Evolutionary conservation across 2,797 vertebrate species (phyloP).

Genomic region (Trachurus trachurus): DNA sequence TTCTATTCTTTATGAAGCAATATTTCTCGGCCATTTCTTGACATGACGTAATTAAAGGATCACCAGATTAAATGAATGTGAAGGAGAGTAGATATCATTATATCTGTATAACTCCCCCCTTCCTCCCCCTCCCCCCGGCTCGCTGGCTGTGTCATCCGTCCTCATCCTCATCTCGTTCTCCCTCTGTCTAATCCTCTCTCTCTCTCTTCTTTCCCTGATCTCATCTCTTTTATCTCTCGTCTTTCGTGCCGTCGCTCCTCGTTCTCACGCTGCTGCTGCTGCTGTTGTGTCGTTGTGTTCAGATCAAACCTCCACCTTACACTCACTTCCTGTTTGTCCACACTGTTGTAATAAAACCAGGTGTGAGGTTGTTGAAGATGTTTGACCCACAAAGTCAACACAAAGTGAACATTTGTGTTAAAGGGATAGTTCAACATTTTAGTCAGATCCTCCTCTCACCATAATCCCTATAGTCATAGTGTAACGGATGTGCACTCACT

Average conservation of each 20-base stretch:
- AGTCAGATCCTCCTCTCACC: too few relatives aligned
- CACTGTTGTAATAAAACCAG: too few relatives aligned
- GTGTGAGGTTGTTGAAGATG: too few relatives aligned
- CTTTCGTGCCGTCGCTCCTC: constrained; percentile 33
- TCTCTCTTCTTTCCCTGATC: constrained; percentile 52
- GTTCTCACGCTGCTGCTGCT: constrained; percentile 54
- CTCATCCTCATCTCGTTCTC: constrained; percentile 53
- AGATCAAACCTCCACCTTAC: not conserved
- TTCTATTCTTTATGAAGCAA: too few relatives aligned
- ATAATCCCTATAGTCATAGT: too few relatives aligned
- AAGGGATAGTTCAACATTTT: too few relatives aligned
- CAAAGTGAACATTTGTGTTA: too few relatives aligned
- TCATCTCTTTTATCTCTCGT: constrained; percentile 64
- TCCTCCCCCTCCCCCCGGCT: not conserved
- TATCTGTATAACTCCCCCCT: constrained; percentile 32
- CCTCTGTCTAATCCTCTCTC: constrained; percentile 54
- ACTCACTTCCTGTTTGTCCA: too few relatives aligned
- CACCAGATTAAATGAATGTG: constrained; percentile 55
- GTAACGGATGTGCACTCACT: too few relatives aligned
- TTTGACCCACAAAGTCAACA: too few relatives aligned
- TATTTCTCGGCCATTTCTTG: too few relatives aligned
- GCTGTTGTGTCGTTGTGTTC: constrained; percentile 29
- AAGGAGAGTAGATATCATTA: constrained; percentile 63
- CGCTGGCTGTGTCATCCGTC: constrained; percentile 47
- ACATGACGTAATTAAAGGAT: too few relatives aligned